Conservation (phyloP, 2,113 vertebrate species). For the Cyprichromis sp. region DNA sequence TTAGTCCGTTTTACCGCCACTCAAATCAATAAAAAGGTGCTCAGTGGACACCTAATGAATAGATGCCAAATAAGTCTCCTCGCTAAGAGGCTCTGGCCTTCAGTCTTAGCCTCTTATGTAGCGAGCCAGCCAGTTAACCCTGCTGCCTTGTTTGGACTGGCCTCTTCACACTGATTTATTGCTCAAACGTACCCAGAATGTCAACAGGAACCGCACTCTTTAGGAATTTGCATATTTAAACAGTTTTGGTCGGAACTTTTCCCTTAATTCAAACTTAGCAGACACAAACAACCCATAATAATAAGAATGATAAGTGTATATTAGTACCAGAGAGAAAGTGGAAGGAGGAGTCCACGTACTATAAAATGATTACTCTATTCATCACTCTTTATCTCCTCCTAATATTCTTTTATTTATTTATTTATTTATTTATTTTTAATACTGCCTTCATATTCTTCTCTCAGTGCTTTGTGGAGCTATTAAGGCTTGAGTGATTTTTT, state of each 20-base stretch:
- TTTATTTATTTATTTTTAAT: background rate
- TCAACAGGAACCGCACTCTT: background rate
- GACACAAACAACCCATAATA: background rate
- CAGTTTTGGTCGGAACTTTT: background rate
- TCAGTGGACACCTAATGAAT: slow-evolving; percentile 28
- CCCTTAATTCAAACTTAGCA: background rate
- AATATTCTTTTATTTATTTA: background rate
- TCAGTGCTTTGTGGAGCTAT: background rate
- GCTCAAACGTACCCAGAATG: background rate
- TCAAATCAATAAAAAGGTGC: background rate
- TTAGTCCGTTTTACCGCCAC: slow-evolving; percentile 8
- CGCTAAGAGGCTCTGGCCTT: slow-evolving; percentile 19
- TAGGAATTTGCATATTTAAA: background rate
- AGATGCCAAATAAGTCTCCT: slow-evolving; percentile 18
- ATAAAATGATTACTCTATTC: background rate
- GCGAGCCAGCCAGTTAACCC: slow-evolving; percentile 20
- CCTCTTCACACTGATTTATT: slow-evolving; percentile 10
- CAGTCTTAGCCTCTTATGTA: slow-evolving; percentile 5
- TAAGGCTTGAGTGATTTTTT: background rate
- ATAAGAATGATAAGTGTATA: background rate
- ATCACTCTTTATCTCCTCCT: background rate
- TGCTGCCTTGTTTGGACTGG: background rate
- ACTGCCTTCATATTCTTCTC: background rate
- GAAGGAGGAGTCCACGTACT: background rate
- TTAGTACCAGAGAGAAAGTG: background rate